Evolutionary conservation across 2,113 vertebrate genomes (phyloP).

Genomic region (Microcebus griseorufus): DNA sequence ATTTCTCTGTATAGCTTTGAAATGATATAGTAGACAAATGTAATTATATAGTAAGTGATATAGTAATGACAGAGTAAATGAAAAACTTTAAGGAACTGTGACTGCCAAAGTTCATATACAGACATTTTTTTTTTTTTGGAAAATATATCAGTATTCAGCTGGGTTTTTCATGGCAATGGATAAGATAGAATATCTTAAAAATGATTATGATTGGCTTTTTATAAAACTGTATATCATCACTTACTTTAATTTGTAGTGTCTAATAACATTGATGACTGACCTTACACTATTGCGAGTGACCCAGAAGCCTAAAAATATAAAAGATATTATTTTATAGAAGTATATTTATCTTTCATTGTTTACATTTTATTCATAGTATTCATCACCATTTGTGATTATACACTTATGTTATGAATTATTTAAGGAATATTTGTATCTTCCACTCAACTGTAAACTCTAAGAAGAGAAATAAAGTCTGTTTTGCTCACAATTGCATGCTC

Average conservation of each 20-base stretch:
- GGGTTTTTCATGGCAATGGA: neutral
- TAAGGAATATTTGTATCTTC: neutral
- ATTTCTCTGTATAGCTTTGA: slow-evolving; percentile 29
- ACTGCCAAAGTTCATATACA: neutral
- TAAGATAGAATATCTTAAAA: neutral
- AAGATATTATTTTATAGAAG: neutral
- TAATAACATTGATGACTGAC: neutral
- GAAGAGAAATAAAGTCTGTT: neutral
- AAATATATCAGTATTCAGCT: neutral
- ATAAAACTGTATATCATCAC: neutral
- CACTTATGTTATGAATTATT: neutral
- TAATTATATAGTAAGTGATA: neutral
- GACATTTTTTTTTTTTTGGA: neutral
- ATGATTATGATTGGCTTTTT: neutral
- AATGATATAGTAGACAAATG: neutral
- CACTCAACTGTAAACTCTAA: neutral
- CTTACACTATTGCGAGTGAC: neutral
- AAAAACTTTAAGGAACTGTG: neutral
- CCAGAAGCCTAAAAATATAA: neutral
- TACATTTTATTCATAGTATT: neutral
- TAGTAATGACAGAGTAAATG: neutral
- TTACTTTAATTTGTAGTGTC: neutral
- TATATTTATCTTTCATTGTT: neutral
- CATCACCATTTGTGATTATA: slow-evolving; percentile 15
- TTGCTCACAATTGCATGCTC: neutral